Evolutionary conservation across 2,888 invertebrate species (phyloP).

Genomic region (Ophioninae sp.): DNA sequence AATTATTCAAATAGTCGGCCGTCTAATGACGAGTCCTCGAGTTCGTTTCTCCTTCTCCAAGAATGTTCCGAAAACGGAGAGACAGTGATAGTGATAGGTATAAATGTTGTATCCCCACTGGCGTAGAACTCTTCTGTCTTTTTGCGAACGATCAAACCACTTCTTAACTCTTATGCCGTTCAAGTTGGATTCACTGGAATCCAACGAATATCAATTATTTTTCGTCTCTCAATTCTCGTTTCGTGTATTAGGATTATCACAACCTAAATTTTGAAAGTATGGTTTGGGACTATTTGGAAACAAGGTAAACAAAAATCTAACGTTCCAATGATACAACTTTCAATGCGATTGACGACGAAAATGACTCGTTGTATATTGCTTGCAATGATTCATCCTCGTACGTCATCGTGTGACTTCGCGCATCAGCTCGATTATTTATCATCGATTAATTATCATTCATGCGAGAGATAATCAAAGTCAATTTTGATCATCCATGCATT

Average conservation of each 20-base stretch:
- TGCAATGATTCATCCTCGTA: background rate
- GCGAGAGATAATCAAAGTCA: background rate
- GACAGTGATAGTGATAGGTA: background rate
- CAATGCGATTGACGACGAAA: no score
- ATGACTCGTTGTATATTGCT: no score
- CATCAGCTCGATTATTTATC: background rate
- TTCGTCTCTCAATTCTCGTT: background rate
- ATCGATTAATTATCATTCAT: background rate
- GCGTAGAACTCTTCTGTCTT: background rate
- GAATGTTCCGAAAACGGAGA: conserved; percentile 19
- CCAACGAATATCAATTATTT: background rate
- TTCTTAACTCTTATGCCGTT: background rate
- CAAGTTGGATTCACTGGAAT: no score
- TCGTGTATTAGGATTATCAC: no score
- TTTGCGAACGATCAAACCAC: background rate
- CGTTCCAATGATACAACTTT: no score
- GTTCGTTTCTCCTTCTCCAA: conserved; percentile 19
- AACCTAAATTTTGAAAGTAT: no score
- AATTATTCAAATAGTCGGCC: conserved; percentile 62
- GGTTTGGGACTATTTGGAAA: no score
- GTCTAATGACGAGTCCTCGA: conserved; percentile 54
- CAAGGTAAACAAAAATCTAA: no score
- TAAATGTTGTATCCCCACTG: background rate
- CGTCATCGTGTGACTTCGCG: background rate
- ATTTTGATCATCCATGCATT: background rate